These are phyloP conservation scores for Steinernema carpocapsae DNA, from an alignment of 2,888 invertebrate genomes.

Conservation along the genomic window DNA sequence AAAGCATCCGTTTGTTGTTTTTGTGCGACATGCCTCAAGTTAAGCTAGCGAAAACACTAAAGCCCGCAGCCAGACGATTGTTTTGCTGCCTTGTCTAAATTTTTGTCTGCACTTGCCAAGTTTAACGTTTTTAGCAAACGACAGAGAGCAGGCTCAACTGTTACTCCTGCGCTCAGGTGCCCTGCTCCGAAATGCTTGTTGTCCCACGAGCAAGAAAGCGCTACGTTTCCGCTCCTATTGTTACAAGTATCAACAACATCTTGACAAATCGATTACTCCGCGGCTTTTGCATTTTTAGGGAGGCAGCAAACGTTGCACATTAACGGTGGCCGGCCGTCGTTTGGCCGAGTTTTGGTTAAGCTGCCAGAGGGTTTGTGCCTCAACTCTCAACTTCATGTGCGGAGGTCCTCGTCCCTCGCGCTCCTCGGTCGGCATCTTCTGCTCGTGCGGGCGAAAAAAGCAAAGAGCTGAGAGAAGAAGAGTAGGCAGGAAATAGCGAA, in stretches of 20 bases:
- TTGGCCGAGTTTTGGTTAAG: slow-evolving; percentile 9
- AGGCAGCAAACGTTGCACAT: slow-evolving; percentile 12
- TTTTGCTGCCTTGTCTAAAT: no score
- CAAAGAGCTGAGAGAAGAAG: slow-evolving; percentile 21
- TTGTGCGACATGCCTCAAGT: no score
- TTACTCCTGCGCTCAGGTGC: no score
- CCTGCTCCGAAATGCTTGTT: no score
- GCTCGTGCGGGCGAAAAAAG: slow-evolving; percentile 4
- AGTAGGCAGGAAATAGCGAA: slow-evolving; percentile 21
- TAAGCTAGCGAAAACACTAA: no score
- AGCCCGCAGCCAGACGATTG: no score
- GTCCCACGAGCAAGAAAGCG: no score
- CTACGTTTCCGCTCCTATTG: no score
- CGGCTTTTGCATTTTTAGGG: slow-evolving; percentile 22
- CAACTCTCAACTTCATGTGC: slow-evolving; percentile 34
- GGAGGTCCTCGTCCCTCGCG: slow-evolving; percentile 1
- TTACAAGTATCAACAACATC: background rate
- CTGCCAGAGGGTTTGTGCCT: slow-evolving; percentile 10
- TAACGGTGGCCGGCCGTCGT: slow-evolving; percentile 15
- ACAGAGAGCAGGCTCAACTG: no score
- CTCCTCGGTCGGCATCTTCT: background rate
- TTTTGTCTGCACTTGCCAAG: no score
- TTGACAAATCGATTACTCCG: slow-evolving; percentile 25
- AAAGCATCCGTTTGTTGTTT: no score
- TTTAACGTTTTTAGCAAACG: no score